Evolutionary conservation across 2,797 vertebrate genomes (phyloP).

Genomic region (Prionace glauca): DNA sequence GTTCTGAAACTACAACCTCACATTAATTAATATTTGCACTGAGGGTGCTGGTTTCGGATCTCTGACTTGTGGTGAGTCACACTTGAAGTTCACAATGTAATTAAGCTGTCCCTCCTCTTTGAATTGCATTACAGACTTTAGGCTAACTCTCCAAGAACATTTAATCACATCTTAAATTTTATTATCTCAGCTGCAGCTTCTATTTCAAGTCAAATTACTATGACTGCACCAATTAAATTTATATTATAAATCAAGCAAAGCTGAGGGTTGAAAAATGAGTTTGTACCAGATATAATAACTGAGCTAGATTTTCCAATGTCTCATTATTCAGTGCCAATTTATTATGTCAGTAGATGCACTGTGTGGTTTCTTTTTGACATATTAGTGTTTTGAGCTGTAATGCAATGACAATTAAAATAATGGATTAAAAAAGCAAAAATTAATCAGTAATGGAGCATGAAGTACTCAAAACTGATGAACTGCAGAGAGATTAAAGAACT

Average conservation of each 20-base stretch:
- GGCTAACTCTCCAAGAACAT: background rate
- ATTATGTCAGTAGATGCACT: background rate
- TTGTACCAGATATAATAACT: conserved; percentile 22
- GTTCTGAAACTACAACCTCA: conserved; percentile 14
- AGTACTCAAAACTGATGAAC: conserved; percentile 22
- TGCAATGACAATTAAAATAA: conserved; percentile 8
- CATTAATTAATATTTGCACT: conserved; percentile 26
- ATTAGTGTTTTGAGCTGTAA: conserved; percentile 11
- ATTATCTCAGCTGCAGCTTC: conserved; percentile 1
- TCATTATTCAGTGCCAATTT: conserved; percentile 28
- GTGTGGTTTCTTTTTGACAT: background rate
- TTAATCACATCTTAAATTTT: conserved; percentile 31
- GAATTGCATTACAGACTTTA: background rate
- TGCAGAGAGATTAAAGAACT: background rate
- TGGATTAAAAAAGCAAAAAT: background rate
- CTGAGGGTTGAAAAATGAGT: conserved; percentile 12
- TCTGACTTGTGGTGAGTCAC: background rate
- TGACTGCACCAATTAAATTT: conserved; percentile 30
- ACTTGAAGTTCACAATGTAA: conserved; percentile 22
- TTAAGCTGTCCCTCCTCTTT: background rate
- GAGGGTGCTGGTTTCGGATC: conserved; percentile 1
- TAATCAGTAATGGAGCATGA: background rate
- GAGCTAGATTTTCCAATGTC: conserved; percentile 5
- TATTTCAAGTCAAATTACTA: conserved; percentile 31
- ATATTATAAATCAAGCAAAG: conserved; percentile 31